Conservation (phyloP, 2,113 vertebrate species). For the Callospermophilus lateralis region DNA sequence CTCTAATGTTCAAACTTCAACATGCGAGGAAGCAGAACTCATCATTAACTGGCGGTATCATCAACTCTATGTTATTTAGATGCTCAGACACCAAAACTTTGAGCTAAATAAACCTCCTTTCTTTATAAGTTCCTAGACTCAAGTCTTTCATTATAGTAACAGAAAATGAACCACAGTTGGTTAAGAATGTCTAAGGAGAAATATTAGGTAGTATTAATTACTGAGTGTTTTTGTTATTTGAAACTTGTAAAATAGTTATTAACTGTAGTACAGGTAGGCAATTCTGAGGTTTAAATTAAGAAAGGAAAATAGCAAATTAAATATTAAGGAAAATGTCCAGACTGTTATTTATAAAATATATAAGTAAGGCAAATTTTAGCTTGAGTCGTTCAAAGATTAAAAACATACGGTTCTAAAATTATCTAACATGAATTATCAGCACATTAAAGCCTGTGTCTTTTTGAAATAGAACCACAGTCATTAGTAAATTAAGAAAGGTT, state of each 20-base stretch:
- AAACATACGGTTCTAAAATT: slow-evolving; percentile 48
- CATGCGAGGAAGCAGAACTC: too few species aligned
- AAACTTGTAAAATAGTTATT: slow-evolving; percentile 31
- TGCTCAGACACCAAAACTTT: not conserved
- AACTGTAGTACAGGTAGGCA: not conserved
- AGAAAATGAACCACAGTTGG: not conserved
- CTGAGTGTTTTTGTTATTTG: not conserved
- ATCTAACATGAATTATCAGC: not conserved
- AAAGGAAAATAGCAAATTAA: slow-evolving; percentile 16
- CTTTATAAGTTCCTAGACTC: not conserved
- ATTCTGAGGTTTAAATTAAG: slow-evolving; percentile 21
- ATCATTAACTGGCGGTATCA: too few species aligned
- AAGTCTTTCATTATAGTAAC: not conserved
- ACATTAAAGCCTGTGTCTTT: slow-evolving; percentile 43
- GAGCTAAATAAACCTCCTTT: not conserved
- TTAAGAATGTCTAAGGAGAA: not conserved
- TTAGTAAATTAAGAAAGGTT: slow-evolving; percentile 44
- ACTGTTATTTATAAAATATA: slow-evolving; percentile 7
- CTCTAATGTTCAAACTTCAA: too few species aligned
- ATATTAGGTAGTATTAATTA: slow-evolving; percentile 21
- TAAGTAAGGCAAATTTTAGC: slow-evolving; percentile 28
- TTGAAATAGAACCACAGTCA: slow-evolving; percentile 47
- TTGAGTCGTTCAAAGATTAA: slow-evolving; percentile 15
- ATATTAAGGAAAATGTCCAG: not conserved
- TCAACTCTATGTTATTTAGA: not conserved